Base-by-base conservation (phyloP, 2,113 vertebrate species). In the Oceanites oceanicus region DNA sequence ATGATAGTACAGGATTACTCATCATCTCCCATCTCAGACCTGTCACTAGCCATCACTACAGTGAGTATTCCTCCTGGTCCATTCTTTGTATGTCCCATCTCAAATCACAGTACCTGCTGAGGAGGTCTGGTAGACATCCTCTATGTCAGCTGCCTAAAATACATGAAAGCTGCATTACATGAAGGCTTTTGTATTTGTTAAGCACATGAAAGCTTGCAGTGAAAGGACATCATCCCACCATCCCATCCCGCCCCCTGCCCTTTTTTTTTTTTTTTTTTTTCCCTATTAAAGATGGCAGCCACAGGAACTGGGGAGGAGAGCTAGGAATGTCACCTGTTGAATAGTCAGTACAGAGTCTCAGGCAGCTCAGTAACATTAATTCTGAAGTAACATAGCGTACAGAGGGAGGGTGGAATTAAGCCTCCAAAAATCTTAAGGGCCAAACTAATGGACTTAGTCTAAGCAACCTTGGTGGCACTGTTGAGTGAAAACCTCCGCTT, bases 211-310 rank as follows among this genome's bases (percentile, higher is more conserved):
- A 70, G 12, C 42, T 45, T 71, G 52, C 38, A 71, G 21, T 50
- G 67, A 93, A 92, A 85, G 65, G 55, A 38, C 36, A 61, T 44
- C 34, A 58, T 55, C 40, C n/a, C 30, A 63, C 19, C n/a, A 71
- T 13, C 2, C 7, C 20, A 32, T 5, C 2, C 4, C 4, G 6
- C 17, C 13, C 7, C 4, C 1, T 5, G 1, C 11, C 4, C 11
- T 2, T 32, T 6, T 4, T 23, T 12, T 36, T 65, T 34, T 42
- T 13, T 42, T 42, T 18, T 38, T 38, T 38, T 38, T 77, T 25
- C 22, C 3, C n/a, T 34, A 1, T 53, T 50, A 78, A 78, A 72
- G 29, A 72, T 30, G 17, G 17, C 36, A 86, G 59, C 29, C 82
- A 40, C 45, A 80, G 76, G 63, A 80, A 45, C 36, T 15, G 10